A percentile compares a stretch with the other conserved stretches of the same genome.
phyloP scores from a whole-genome alignment of 1,140 invertebrate species.

The Neotoxoptera formosana region DNA sequence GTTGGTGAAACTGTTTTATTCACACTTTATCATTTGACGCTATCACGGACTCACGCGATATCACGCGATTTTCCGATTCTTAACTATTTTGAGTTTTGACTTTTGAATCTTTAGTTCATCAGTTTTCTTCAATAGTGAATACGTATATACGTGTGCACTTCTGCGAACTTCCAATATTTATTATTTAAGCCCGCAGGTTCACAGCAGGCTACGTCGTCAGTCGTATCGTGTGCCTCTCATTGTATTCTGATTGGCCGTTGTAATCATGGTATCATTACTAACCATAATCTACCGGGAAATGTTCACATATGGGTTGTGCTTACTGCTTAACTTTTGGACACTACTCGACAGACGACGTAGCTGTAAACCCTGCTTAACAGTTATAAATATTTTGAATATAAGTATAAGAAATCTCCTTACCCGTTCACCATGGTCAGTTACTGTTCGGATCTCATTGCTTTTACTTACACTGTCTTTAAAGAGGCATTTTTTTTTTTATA shows the following conservation, averaged over 20 bases:
- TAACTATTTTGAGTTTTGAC: background rate
- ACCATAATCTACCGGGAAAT: background rate
- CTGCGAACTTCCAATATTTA: background rate
- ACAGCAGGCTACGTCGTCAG: no score
- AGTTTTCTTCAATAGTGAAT: background rate
- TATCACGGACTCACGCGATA: background rate
- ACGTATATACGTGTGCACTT: background rate
- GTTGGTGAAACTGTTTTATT: conserved; percentile 15
- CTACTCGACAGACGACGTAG: background rate
- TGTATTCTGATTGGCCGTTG: background rate
- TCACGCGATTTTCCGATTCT: conserved; percentile 18
- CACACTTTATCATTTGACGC: background rate
- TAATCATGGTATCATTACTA: background rate
- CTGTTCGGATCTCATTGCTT: background rate
- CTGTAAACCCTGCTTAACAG: background rate
- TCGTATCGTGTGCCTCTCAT: background rate
- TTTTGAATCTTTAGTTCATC: no score
- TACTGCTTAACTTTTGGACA: background rate
- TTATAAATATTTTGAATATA: background rate
- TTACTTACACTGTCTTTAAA: background rate
- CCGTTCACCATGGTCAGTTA: background rate
- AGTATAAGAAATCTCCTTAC: background rate
- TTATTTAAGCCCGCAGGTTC: no score
- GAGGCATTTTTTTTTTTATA: background rate
- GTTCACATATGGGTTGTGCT: background rate